These are phyloP conservation scores for Cephus pygmeus DNA, from an alignment of 2,888 invertebrate genomes.

Conservation along the genomic window DNA sequence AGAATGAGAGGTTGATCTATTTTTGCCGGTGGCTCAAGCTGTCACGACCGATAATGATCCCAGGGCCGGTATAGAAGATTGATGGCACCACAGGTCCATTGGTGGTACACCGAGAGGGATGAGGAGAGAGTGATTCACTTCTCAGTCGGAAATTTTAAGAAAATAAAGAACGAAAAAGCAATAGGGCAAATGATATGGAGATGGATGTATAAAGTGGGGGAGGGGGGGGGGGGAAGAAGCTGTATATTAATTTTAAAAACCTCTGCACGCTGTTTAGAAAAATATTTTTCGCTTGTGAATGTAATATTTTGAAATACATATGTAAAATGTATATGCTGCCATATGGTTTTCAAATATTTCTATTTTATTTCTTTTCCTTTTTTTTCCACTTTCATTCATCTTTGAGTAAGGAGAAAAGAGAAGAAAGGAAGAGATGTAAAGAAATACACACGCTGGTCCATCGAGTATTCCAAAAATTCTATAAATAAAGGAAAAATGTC, in stretches of 20 bases:
- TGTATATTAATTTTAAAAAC: conserved; percentile 24
- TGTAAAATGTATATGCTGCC: conserved; percentile 2
- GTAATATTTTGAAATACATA: conserved; percentile 15
- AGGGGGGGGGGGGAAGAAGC: conserved; percentile 13
- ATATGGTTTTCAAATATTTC: conserved; percentile 17
- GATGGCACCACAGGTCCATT: conserved; percentile 5
- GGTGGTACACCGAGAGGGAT: too few relatives aligned
- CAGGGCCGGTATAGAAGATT: conserved; percentile 18
- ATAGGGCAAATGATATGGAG: conserved; percentile 16
- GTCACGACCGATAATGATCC: conserved; percentile 20
- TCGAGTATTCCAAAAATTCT: conserved; percentile 19
- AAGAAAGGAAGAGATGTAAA: conserved; percentile 17
- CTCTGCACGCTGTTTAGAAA: too few relatives aligned
- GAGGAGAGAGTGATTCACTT: too few relatives aligned
- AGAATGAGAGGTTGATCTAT: conserved; percentile 3
- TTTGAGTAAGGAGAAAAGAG: not conserved
- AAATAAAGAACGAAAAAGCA: conserved; percentile 13
- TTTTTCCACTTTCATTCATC: not conserved
- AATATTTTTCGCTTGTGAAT: not conserved
- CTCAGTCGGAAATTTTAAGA: not conserved
- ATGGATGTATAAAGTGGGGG: conserved; percentile 2
- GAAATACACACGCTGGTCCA: conserved; percentile 23
- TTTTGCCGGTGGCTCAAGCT: conserved; percentile 14
- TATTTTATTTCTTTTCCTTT: not conserved
- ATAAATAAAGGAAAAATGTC: conserved; percentile 8